Evolutionary conservation across 2,888 invertebrate genomes (phyloP), one percentile per base, ranked within the genome.

Genomic region (Trissolcus brochymenae): DNA sequence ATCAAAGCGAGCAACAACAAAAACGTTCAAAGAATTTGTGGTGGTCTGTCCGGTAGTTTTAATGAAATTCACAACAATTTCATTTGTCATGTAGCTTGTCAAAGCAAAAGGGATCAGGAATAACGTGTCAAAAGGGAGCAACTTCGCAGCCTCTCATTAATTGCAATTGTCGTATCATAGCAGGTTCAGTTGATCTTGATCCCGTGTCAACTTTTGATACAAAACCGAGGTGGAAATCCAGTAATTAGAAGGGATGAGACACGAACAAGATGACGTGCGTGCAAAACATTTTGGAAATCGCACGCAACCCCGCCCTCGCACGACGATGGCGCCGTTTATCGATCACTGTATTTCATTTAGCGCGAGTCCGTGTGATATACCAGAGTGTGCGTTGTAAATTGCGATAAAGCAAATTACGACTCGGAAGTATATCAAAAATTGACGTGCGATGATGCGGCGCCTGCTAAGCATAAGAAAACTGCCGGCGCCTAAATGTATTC

Each of bases 151-250:
- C 77, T 60, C 51, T 62, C 61, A 77, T 80, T 81, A 80, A 51
- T 51, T 51, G 80, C 81, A 79, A 81, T 85, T 84, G 81, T 80
- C 77, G 80, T 54, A 80, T 83, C 83, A 83, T 80, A 79, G 81
- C 71, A 82, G 64, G 61, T 70, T 65, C 51, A 29, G 49, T 41
- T 54, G 56, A 70, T 46, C 65, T 75, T 54, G 71, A 71, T 80
- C 80, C 80, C 83, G 57, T 76, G 79, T 73, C 76, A 78, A 61
- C 73, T 78, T 79, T 79, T 72, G 79, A 54, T 74, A 54, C 46
- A 29, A 21, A 46, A 41, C 59, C 64, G 43, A 64, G 68, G 50
- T 55, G 73, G 71, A 81, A 85, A 84, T 82, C 78, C 82, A 83
- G 83, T 85, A 86, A 86, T 85, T 84, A 81, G 66, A 74, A 71